phyloP scores from a whole-genome alignment of 2,113 vertebrate species.

The Columba janthina region DNA sequence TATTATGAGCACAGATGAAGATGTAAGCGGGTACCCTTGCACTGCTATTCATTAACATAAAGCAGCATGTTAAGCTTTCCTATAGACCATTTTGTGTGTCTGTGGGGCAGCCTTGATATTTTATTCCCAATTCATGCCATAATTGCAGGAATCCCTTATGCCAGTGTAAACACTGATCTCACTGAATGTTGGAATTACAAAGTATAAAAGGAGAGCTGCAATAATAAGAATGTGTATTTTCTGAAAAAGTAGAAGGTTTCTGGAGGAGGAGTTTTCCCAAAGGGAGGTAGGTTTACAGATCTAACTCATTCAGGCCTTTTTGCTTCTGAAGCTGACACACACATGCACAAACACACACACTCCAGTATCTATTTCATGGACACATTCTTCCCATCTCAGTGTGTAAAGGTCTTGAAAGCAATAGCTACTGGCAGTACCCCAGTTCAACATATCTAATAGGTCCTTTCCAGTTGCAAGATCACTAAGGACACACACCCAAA shows the following conservation, averaged over 20 bases:
- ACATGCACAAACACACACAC: conserved; percentile 28
- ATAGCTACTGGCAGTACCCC: conserved; percentile 62
- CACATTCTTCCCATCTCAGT: conserved; percentile 53
- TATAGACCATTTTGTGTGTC: background rate
- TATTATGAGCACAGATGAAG: background rate
- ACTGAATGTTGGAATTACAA: background rate
- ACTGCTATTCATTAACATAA: background rate
- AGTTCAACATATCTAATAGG: conserved; percentile 41
- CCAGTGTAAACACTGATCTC: conserved; percentile 38
- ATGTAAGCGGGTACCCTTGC: background rate
- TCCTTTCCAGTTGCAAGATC: conserved; percentile 49
- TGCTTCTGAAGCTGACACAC: background rate
- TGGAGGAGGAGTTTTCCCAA: conserved; percentile 29
- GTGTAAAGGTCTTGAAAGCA: conserved; percentile 65
- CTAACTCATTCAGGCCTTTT: conserved; percentile 1
- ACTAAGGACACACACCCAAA: background rate
- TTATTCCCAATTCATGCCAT: background rate
- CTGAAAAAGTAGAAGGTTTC: conserved; percentile 6
- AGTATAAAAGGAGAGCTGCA: background rate
- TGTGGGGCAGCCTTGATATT: background rate
- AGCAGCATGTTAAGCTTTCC: background rate
- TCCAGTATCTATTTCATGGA: conserved; percentile 58
- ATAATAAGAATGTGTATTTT: conserved; percentile 33
- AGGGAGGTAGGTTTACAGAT: conserved; percentile 29
- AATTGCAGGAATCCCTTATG: background rate